Evolutionary conservation across 2,888 invertebrate species (phyloP), one percentile per base, ranked within the genome.

Genomic region (Baronia brevicornis): DNA sequence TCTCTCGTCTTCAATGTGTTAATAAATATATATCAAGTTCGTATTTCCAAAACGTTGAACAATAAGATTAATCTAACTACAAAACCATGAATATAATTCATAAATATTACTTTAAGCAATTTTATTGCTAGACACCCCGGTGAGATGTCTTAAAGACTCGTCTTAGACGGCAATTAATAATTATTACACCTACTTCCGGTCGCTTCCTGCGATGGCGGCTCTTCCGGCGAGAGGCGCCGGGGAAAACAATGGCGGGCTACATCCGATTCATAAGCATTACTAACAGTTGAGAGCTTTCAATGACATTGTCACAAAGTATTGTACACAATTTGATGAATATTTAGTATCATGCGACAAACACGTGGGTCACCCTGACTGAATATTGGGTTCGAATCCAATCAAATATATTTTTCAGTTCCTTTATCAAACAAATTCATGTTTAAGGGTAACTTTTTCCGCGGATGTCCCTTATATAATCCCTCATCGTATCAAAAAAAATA

Each of bases 111-210:
- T 29, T 24, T 48, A 46, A 42, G 48, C 61, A 51, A 61, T 58
- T 52, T 51, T 36, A 41, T 39, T 41, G 39, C 38, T 41, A 49
- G 62, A 56, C 61, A 38, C 59, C 77, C 74, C 60, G 48, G 34
- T 18, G 57, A 36, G 56, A 55, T 51, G 65, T 68, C 77, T 75
- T 61, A 65, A 72, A 73, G 58, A 60, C 50, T 39, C 53, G 47
- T 62, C 60, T 58, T 57, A 59, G 60, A 48, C 56, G 58, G 72
- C 77, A 75, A 79, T 82, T 79, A 79, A 82, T 79, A 80, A 82
- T 80, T 75, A 80, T 80, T 74, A 67, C 78, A 69, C 69, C 63
- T 65, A 72, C 66, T 74, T 80, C 78, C 78, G 77, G 70, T 51
- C 49, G 55, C 57, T 62, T 75, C 69, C 69, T 58, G 68, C 43